Evolutionary conservation across 2,888 invertebrate species (phyloP), one percentile per base, ranked within the genome.

Genomic region (Drosophila leonis): DNA sequence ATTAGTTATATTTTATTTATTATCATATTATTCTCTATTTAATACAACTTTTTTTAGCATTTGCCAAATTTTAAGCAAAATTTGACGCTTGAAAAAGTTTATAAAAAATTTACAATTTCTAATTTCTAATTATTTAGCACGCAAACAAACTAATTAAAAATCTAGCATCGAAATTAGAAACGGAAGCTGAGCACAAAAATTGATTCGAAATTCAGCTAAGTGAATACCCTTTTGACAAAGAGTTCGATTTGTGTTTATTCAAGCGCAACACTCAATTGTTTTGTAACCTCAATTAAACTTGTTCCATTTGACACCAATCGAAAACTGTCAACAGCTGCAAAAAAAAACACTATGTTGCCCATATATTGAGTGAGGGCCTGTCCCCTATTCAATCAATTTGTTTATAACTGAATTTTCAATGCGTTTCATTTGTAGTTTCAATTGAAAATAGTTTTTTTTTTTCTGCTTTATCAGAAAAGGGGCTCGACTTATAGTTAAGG

Each of bases 221-320:
- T 10, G n/a, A 24, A 49, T 68, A 37, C 29, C 24, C 41, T 29
- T 9, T 18, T 4, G 18, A 18, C 52, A 54, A 2, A 46, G 27
- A 5, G 52, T n/a, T 27, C 44, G n/a, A 33, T 48, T 41, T 12
- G 20, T 56, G 54, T 33, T 65, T 37, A 75, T 39, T 77, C 59
- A 72, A 49, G 49, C 59, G 63, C 44, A 75, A 42, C 73, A 54
- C 56, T 75, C 76, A 75, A 88, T 88, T 82, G 82, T 78, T 78
- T 82, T 90, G 86, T 67, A 75, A 67, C 74, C 86, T 71, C 78
- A 81, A 87, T 89, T 82, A 51, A 69, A 76, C 60, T 79, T 72
- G 69, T 74, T 70, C 31, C 70, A 66, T 80, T 75, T 84, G 79
- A 77, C 86, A 82, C 70, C 72, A 79, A 80, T 80, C 72, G 72